Percentiles rank a stretch among this genome's conserved stretches.
These are phyloP conservation scores for Capreolus pygargus DNA, from an alignment of 2,113 vertebrate species.

Conservation along the genomic window DNA sequence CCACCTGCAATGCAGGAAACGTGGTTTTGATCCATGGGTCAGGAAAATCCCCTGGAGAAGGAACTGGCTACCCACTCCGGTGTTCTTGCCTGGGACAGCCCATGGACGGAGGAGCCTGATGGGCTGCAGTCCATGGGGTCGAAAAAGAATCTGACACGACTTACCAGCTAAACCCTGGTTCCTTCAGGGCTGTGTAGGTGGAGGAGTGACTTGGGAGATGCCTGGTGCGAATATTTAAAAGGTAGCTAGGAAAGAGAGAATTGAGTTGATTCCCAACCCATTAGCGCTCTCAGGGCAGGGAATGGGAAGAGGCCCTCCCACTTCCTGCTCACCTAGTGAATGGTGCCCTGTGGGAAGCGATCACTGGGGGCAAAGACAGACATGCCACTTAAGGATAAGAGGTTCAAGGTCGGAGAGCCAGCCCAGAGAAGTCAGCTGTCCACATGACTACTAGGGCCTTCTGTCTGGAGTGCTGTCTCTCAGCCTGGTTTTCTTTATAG, in stretches of 20 bases:
- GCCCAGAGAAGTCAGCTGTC: neutral
- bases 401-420: neutral
- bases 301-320: neutral
- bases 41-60: neutral
- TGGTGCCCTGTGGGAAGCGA: neutral
- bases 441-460: neutral
- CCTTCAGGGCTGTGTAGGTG: neutral
- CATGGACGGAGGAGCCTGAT: neutral
- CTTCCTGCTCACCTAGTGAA: neutral
- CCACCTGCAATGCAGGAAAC: neutral
- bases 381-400: neutral
- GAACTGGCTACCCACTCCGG: neutral
- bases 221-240: neutral
- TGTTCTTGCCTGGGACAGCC: neutral
- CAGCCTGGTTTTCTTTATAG: neutral
- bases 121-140: neutral
- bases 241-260: neutral
- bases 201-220: neutral
- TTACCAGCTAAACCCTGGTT: neutral
- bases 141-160: neutral
- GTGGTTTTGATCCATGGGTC: neutral
- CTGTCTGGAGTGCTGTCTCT: neutral
- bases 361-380: neutral
- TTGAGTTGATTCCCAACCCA: neutral
- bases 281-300: neutral